Percentiles rank a stretch among this genome's conserved stretches.
phyloP scores from a whole-genome alignment of 2,888 invertebrate genomes.

The Nymphalis c-album region DNA sequence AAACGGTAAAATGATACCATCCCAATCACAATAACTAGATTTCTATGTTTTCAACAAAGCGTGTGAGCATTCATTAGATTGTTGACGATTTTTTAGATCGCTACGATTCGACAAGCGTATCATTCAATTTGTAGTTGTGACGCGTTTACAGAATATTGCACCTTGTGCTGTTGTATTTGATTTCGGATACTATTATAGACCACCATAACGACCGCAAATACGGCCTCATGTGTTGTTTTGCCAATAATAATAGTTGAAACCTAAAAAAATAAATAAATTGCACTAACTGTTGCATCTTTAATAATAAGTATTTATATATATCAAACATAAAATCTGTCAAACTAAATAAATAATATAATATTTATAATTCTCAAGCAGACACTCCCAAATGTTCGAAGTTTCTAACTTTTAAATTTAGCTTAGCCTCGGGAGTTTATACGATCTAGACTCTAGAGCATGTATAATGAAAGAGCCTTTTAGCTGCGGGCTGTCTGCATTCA shows the following conservation, averaged over 20 bases:
- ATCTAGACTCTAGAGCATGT: neutral
- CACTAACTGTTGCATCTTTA: too few species aligned
- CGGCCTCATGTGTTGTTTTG: too few species aligned
- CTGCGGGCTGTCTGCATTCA: constrained; percentile 12
- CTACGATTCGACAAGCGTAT: constrained; percentile 9
- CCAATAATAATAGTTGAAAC: too few species aligned
- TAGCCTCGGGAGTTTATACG: constrained; percentile 7
- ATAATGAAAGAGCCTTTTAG: constrained; percentile 8
- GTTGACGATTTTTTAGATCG: neutral
- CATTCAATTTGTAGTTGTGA: constrained; percentile 25
- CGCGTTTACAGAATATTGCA: constrained; percentile 18
- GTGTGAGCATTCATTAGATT: neutral
- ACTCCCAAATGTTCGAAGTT: neutral
- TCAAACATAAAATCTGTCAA: too few species aligned
- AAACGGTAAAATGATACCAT: too few species aligned
- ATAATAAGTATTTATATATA: too few species aligned
- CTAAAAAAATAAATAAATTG: too few species aligned
- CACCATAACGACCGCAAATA: too few species aligned
- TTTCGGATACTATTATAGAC: neutral
- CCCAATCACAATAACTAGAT: too few species aligned
- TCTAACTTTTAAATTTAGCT: constrained; percentile 10
- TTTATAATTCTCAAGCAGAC: neutral
- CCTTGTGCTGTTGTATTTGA: constrained; percentile 8
- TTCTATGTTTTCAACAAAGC: constrained; percentile 4
- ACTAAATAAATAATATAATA: neutral